Evolutionary conservation across 2,888 invertebrate genomes (phyloP).

Genomic region (Heliconius ismenius): DNA sequence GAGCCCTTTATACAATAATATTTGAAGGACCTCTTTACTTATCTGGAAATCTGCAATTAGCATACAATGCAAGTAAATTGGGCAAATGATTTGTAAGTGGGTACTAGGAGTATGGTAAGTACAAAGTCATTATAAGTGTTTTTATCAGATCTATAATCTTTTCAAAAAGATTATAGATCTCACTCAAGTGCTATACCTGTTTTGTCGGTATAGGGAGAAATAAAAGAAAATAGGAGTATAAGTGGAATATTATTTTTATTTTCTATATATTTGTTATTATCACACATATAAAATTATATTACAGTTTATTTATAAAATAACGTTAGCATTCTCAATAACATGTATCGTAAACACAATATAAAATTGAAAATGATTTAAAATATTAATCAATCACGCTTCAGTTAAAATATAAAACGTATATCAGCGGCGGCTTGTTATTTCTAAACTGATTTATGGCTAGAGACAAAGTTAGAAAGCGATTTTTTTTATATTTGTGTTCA

Average conservation of each 20-base stretch:
- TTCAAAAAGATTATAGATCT: constrained; percentile 14
- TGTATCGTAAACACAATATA: neutral
- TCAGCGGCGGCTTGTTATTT: constrained; percentile 67
- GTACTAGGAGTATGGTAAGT: constrained; percentile 64
- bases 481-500: constrained; percentile 77
- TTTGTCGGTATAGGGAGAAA: constrained; percentile 28
- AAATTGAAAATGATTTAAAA: constrained; percentile 41
- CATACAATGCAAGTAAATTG: constrained; percentile 68
- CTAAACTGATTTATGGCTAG: constrained; percentile 76
- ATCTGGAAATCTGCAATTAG: constrained; percentile 64
- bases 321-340: neutral
- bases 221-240: constrained; percentile 26
- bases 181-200: constrained; percentile 27
- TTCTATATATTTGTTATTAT: neutral
- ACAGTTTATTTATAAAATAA: neutral
- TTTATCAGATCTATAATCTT: constrained; percentile 63
- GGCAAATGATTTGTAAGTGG: constrained; percentile 66
- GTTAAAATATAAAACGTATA: constrained; percentile 69
- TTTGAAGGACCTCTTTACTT: constrained; percentile 61
- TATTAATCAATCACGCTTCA: constrained; percentile 68
- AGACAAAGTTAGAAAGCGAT: constrained; percentile 72
- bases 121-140: constrained; percentile 58
- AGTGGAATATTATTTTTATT: constrained; percentile 10
- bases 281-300: neutral
- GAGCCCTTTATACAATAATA: constrained; percentile 37